Percentiles rank a stretch among this genome's conserved stretches.
phyloP scores from a whole-genome alignment of 2,797 vertebrate species.

The Falco cherrug region DNA sequence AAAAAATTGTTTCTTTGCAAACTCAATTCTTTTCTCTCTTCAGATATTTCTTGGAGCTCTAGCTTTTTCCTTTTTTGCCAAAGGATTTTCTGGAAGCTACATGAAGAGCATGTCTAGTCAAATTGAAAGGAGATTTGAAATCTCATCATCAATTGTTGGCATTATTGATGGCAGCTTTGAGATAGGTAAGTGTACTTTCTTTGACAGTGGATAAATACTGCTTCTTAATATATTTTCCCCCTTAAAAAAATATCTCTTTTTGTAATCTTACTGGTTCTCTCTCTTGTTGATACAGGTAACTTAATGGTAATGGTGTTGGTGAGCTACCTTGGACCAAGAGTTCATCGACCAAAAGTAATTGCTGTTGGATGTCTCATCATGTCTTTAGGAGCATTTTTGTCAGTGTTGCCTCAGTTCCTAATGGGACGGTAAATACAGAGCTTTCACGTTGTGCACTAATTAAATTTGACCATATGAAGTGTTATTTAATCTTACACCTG shows the following conservation, averaged over 20 bases:
- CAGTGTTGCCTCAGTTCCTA: constrained; percentile 90
- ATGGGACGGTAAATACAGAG: constrained; percentile 84
- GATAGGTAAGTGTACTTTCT: constrained; percentile 81
- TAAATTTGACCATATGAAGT: background rate
- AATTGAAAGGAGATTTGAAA: constrained; percentile 93
- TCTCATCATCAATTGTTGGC: constrained; percentile 90
- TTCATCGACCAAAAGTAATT: constrained; percentile 92
- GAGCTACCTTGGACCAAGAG: constrained; percentile 92
- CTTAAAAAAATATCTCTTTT: background rate
- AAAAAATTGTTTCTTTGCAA: background rate
- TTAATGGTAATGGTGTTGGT: constrained; percentile 91
- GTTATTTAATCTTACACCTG: background rate
- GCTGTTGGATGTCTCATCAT: constrained; percentile 89
- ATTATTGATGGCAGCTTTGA: constrained; percentile 96
- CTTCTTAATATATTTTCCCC: background rate
- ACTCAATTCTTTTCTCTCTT: constrained; percentile 43
- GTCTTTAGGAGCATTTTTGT: constrained; percentile 87
- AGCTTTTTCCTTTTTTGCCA: constrained; percentile 92
- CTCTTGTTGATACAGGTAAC: constrained; percentile 76
- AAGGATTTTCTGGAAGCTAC: constrained; percentile 90
- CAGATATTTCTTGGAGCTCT: constrained; percentile 91
- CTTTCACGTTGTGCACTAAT: background rate
- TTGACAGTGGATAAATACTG: background rate
- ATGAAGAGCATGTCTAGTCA: constrained; percentile 95
- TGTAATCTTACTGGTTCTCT: background rate